Evolutionary conservation across 2,888 invertebrate genomes (phyloP).

Genomic region (Heteropelma amictum): DNA sequence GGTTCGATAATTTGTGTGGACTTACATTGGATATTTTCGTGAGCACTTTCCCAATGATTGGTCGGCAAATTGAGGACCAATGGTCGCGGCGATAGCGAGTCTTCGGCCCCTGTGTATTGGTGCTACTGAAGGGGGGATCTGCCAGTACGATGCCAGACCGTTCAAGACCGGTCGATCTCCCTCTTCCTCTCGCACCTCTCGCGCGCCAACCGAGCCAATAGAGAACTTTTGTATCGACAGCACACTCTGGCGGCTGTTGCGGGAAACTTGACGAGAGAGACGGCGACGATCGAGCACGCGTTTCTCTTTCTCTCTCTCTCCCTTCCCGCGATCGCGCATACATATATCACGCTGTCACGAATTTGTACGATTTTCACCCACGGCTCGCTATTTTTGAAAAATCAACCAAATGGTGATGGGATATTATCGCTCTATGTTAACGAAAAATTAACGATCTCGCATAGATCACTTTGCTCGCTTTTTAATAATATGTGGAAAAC

Average conservation of each 20-base stretch:
- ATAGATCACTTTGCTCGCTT: too few species aligned
- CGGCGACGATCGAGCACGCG: not conserved
- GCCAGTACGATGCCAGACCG: conserved; percentile 75
- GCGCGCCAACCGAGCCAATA: not conserved
- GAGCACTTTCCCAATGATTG: conserved; percentile 92
- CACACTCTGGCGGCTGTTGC: not conserved
- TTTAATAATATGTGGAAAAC: too few species aligned
- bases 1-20: conserved; percentile 85
- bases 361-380: not conserved
- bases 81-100: conserved; percentile 84
- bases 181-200: conserved; percentile 56
- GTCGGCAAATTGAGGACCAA: conserved; percentile 92
- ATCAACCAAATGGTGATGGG: not conserved
- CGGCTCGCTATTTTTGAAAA: not conserved
- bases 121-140: conserved; percentile 81
- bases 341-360: not conserved
- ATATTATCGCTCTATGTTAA: too few species aligned
- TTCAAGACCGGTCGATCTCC: conserved; percentile 74
- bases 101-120: conserved; percentile 86
- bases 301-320: not conserved
- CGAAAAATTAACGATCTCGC: too few species aligned
- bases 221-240: conserved; percentile 1
- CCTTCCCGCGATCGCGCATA: not conserved
- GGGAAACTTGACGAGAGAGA: not conserved
- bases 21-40: conserved; percentile 86